phyloP scores from a whole-genome alignment of 2,113 vertebrate genomes.

The Sinocyclocheilus anshuiensis region DNA sequence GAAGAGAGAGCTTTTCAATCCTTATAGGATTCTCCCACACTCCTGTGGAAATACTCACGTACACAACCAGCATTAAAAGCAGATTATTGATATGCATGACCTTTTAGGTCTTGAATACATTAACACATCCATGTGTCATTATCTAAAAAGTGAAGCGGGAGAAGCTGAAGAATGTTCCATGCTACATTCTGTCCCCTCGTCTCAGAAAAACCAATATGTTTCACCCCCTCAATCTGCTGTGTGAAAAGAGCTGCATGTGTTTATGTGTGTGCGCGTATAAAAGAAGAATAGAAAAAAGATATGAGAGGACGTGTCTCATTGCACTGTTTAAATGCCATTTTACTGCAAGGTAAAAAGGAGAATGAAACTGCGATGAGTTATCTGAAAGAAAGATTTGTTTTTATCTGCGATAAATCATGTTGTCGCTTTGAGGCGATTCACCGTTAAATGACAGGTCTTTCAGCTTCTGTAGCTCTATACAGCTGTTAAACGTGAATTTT shows the following conservation, averaged over 20 bases:
- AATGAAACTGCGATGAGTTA: slow-evolving; percentile 26
- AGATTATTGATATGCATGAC: slow-evolving; percentile 21
- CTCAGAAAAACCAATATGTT: background rate
- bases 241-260: background rate
- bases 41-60: background rate
- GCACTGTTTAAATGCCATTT: slow-evolving; percentile 24
- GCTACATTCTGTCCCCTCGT: background rate
- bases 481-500: background rate
- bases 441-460: slow-evolving; percentile 33
- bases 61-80: slow-evolving; percentile 26
- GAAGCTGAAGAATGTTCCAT: background rate
- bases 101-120: slow-evolving; percentile 30
- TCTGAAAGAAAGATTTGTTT: slow-evolving; percentile 15
- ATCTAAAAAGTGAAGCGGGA: background rate
- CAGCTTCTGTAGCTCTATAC: slow-evolving; percentile 9
- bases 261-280: background rate
- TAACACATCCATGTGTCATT: background rate
- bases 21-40: background rate
- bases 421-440: slow-evolving; percentile 24
- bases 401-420: slow-evolving; percentile 27
- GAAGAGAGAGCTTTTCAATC: background rate
- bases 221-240: background rate
- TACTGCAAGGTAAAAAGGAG: slow-evolving; percentile 19
- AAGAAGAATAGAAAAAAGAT: background rate
- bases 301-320: background rate